Evolutionary conservation across 1,140 invertebrate species (phyloP).

Genomic region (Hylyphantes graminicola): DNA sequence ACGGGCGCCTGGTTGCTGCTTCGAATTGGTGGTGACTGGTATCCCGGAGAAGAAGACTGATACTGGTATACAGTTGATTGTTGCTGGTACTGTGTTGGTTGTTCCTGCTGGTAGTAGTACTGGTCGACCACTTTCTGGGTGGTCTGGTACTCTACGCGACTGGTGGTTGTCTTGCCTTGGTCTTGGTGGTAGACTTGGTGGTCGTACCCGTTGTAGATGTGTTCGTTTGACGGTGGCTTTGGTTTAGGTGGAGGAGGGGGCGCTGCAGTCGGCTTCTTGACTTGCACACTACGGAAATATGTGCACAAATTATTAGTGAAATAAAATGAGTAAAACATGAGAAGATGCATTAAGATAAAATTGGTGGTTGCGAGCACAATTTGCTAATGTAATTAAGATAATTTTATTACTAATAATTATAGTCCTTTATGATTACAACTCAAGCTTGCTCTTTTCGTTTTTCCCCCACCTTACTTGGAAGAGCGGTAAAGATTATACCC

Average conservation of each 20-base stretch:
- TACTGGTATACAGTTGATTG: constrained; percentile 1
- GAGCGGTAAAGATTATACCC: background rate
- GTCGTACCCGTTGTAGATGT: constrained; percentile 43
- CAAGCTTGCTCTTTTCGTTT: background rate
- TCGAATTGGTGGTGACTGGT: constrained; percentile 23
- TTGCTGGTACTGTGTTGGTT: constrained; percentile 29
- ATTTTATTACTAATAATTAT: too few relatives aligned
- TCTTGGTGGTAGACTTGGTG: constrained; percentile 25
- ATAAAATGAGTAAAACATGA: too few relatives aligned
- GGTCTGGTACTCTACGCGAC: constrained; percentile 38
- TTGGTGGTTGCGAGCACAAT: too few relatives aligned
- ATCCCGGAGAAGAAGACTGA: constrained; percentile 18
- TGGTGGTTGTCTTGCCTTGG: constrained; percentile 11
- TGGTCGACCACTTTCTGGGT: constrained; percentile 35
- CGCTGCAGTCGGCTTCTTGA: constrained; percentile 27
- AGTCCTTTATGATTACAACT: too few relatives aligned
- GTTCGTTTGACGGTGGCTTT: constrained; percentile 33
- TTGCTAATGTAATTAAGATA: too few relatives aligned
- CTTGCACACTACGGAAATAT: constrained; percentile 6
- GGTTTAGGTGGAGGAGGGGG: constrained; percentile 44
- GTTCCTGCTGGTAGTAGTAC: constrained; percentile 39
- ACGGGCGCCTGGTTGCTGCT: constrained; percentile 20
- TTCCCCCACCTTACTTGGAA: background rate
- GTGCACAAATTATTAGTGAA: background rate
- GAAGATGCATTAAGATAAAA: too few relatives aligned